Conservation (phyloP, 1,140 invertebrate genomes). For the Drosophila kikkawai region DNA sequence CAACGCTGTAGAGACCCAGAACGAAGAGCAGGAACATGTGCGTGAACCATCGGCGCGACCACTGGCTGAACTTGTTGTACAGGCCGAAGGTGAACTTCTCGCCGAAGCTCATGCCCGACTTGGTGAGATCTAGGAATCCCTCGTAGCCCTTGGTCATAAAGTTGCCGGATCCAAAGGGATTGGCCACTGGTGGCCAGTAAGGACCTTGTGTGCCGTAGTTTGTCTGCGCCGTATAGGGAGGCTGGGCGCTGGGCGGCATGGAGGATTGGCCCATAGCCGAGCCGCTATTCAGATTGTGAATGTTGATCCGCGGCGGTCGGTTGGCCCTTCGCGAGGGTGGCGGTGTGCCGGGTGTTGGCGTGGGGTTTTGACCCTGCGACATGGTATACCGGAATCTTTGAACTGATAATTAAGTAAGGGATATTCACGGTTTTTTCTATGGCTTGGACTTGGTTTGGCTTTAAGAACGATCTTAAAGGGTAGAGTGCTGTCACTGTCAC, state of each 20-base stretch:
- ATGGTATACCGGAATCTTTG: slow-evolving; percentile 17
- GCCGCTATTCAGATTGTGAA: slow-evolving; percentile 57
- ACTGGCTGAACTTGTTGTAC: slow-evolving; percentile 90
- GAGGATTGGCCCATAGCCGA: slow-evolving; percentile 46
- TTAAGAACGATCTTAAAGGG: not conserved
- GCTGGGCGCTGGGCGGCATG: slow-evolving; percentile 71
- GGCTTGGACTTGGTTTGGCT: not conserved
- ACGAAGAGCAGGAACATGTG: slow-evolving; percentile 93
- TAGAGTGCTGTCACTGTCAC: slow-evolving; percentile 4
- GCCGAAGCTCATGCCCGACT: slow-evolving; percentile 91
- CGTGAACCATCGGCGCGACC: slow-evolving; percentile 94
- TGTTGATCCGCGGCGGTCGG: slow-evolving; percentile 74
- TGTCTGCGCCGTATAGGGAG: slow-evolving; percentile 65
- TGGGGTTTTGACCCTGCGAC: slow-evolving; percentile 45
- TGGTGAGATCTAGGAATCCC: slow-evolving; percentile 92
- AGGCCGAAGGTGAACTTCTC: slow-evolving; percentile 93
- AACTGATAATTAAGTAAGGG: not conserved
- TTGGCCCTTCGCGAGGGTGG: slow-evolving; percentile 62
- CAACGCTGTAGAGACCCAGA: slow-evolving; percentile 90
- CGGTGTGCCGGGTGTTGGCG: slow-evolving; percentile 60
- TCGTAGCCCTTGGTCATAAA: slow-evolving; percentile 91
- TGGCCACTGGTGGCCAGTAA: slow-evolving; percentile 85
- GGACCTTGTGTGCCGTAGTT: slow-evolving; percentile 60
- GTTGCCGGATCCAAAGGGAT: slow-evolving; percentile 88
- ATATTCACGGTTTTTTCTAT: not conserved